Evolutionary conservation across 2,888 invertebrate genomes (phyloP).

Genomic region (Girardia tigrina): DNA sequence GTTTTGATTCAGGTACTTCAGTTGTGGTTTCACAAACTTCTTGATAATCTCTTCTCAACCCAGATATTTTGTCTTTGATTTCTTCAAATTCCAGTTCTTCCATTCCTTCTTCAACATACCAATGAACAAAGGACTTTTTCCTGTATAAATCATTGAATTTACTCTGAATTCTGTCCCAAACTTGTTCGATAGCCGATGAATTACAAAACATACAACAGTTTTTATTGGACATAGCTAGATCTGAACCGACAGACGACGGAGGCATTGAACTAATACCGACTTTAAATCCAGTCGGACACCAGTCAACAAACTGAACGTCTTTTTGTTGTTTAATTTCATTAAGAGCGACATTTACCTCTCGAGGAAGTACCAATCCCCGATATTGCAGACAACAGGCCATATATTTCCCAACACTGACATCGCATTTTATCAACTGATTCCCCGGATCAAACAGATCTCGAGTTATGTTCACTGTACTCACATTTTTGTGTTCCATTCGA

Average conservation of each 20-base stretch:
- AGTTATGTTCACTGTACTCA: neutral
- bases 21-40: neutral
- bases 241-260: neutral
- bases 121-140: conserved; percentile 29
- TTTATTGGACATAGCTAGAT: neutral
- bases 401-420: conserved; percentile 15
- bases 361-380: neutral
- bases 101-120: conserved; percentile 32
- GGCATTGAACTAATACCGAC: conserved; percentile 21
- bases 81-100: conserved; percentile 13
- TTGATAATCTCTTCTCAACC: conserved; percentile 28
- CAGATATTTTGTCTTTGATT: conserved; percentile 24
- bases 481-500: neutral
- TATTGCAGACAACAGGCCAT: conserved; percentile 29
- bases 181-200: conserved; percentile 20
- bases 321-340: neutral
- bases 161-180: neutral
- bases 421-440: conserved; percentile 11
- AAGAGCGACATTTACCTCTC: neutral
- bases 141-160: neutral
- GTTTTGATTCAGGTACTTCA: too few species aligned
- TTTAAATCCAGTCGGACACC: conserved; percentile 34
- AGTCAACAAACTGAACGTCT: conserved; percentile 27
- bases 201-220: neutral
- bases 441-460: conserved; percentile 1